Base-by-base conservation (phyloP, 2,888 invertebrate species). In the Phaedon cochleariae region DNA sequence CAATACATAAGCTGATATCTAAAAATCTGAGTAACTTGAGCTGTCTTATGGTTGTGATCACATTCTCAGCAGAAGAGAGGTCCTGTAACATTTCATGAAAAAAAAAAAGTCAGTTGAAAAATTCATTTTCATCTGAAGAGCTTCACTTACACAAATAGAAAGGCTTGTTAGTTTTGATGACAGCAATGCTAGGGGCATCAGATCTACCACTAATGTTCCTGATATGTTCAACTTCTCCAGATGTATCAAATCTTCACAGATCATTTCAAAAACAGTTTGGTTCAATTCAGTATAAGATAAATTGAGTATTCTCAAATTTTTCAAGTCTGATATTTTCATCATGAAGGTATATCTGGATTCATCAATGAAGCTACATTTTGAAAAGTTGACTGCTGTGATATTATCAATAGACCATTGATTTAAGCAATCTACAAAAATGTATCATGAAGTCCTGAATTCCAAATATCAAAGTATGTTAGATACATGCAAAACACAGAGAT, bases 261-360 rank as follows among this genome's bases (percentile, higher is more conserved):
- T 85, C 69, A 90, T 88, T 74, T 89, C 87, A 67, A 91, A 84
- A 20, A 88, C 87, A 73, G 87, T 87, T 70, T 87, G 86, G 79
- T 89, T 90, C 76, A 91, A 87, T 77, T 90, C 90, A n/a, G 90
- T 91, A 74, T 87, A 85, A 64, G 90, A 87, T 2, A 91, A 88
- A 81, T 90, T 90, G 51, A 91, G 81, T 59, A 83, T 84, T 66
- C 85, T 87, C 59, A 91, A 80, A 68, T 86, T 87, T 66, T 86
- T 86, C 41, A 91, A 83, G 76, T 87, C 87, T 26, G 88, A 86
- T 70, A 90, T 83, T 46, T 88, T 87, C 49, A 89, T 86, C 75
- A 81, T 79, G 60, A 78, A 77, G 71, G 77, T 78, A 74, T 82
- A 86, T 82, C 86, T 83, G 64, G 87, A 85, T 55, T 70, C 64